Percentiles rank a stretch among this genome's conserved stretches.
Conservation (phyloP, 2,113 vertebrate genomes). For the Ginglymostoma cirratum region DNA sequence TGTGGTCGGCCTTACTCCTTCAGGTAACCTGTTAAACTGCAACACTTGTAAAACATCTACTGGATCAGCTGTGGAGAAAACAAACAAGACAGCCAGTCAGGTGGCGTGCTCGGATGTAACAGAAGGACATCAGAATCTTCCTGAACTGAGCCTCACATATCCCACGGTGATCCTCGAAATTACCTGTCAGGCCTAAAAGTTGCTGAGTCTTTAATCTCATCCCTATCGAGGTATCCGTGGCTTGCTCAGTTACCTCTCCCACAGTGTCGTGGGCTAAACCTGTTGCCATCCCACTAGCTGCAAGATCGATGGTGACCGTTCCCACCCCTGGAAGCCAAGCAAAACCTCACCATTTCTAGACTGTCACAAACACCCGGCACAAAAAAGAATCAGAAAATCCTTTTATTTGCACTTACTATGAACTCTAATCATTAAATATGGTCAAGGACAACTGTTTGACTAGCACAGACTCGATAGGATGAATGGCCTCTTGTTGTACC, state of each 20-base stretch:
- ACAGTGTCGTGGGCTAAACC: neutral
- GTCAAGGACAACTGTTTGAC: neutral
- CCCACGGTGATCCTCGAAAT: neutral
- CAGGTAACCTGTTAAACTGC: conserved; percentile 73
- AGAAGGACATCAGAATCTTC: neutral
- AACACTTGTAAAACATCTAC: conserved; percentile 73
- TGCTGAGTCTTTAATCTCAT: too few species aligned
- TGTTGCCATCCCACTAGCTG: neutral
- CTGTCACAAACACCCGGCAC: neutral
- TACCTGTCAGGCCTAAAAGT: neutral
- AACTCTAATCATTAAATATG: neutral
- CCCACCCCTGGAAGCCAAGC: neutral
- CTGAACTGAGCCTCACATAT: neutral
- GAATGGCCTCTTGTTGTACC: neutral
- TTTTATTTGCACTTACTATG: neutral
- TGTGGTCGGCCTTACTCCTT: conserved; percentile 70
- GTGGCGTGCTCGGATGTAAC: neutral
- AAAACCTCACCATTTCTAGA: neutral
- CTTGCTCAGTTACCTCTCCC: neutral
- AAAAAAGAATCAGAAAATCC: neutral
- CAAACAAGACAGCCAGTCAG: neutral
- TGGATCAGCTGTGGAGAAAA: conserved; percentile 50
- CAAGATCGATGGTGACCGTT: neutral
- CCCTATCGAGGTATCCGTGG: neutral
- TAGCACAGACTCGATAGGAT: neutral